Percentiles rank a stretch among this genome's conserved stretches.
Evolutionary conservation across 2,888 invertebrate genomes (phyloP).

Genomic region (Timandra comae): DNA sequence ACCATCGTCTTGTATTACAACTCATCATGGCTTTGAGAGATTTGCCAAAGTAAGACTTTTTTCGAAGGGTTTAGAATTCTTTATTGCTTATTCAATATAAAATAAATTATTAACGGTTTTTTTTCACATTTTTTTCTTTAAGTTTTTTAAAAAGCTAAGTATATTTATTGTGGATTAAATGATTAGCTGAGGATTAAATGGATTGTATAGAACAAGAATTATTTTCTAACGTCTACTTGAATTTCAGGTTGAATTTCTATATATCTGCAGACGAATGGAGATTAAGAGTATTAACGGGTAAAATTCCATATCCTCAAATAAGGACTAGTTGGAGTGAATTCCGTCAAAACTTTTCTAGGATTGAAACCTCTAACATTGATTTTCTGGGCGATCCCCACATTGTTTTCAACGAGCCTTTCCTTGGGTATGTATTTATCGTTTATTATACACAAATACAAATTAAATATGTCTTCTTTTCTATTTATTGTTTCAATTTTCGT

Average conservation of each 20-base stretch:
- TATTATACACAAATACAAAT: not conserved
- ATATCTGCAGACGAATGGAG: slow-evolving; percentile 76
- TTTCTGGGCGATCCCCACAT: slow-evolving; percentile 70
- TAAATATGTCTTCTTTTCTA: no score
- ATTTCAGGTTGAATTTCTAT: slow-evolving; percentile 72
- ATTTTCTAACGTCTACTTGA: no score
- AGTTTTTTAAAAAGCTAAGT: no score
- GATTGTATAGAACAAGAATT: no score
- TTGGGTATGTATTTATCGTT: slow-evolving; percentile 60
- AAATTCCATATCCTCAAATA: slow-evolving; percentile 46
- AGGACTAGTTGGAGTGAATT: slow-evolving; percentile 70
- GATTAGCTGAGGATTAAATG: no score
- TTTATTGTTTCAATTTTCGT: no score
- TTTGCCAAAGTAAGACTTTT: slow-evolving; percentile 63
- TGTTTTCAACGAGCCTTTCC: slow-evolving; percentile 71
- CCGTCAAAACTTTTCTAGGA: slow-evolving; percentile 61
- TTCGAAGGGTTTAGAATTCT: no score
- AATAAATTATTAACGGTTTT: no score
- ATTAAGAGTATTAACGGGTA: slow-evolving; percentile 57
- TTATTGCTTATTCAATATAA: no score
- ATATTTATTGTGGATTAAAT: no score
- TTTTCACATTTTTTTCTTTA: no score
- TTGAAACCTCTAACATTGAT: slow-evolving; percentile 64
- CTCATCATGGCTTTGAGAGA: slow-evolving; percentile 72
- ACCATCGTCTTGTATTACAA: slow-evolving; percentile 66